Percentiles rank a stretch among this genome's conserved stretches.
Evolutionary conservation across 1,140 invertebrate species (phyloP).

Genomic region (Zaprionus kolodkinae): DNA sequence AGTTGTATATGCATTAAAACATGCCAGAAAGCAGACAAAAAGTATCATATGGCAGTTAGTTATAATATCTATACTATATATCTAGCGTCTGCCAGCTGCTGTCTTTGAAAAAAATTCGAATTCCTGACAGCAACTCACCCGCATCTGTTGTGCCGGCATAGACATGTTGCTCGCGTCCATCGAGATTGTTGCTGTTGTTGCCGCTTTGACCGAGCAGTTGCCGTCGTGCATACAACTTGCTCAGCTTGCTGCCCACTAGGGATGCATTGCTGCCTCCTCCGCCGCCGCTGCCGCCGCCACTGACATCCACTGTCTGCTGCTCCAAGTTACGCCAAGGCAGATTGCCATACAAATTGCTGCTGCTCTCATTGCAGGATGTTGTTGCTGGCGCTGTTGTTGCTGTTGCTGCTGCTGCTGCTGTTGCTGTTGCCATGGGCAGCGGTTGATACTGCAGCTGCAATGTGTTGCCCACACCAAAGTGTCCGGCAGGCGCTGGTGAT

Average conservation of each 20-base stretch:
- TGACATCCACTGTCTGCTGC: constrained; percentile 9
- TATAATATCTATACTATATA: background rate
- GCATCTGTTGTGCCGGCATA: constrained; percentile 43
- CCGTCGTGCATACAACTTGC: constrained; percentile 72
- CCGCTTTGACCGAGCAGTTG: constrained; percentile 62
- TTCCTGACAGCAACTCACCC: constrained; percentile 38
- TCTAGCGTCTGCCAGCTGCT: background rate
- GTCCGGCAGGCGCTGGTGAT: constrained; percentile 45
- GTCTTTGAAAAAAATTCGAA: background rate
- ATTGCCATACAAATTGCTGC: constrained; percentile 13
- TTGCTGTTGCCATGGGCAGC: constrained; percentile 51
- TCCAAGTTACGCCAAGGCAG: constrained; percentile 28
- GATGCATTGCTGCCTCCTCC: background rate
- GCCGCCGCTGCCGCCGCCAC: background rate
- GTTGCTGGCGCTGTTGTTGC: constrained; percentile 18
- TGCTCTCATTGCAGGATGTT: constrained; percentile 4
- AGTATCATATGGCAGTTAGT: no score
- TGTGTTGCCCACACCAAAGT: constrained; percentile 59
- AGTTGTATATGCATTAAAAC: no score
- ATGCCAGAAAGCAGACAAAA: no score
- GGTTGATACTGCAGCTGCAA: constrained; percentile 73
- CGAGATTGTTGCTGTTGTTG: constrained; percentile 50
- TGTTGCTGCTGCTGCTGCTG: constrained; percentile 35
- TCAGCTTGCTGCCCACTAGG: constrained; percentile 63
- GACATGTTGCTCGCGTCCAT: constrained; percentile 49